Conservation (phyloP, 2,797 vertebrate species). For the Anguilla pacifica region DNA sequence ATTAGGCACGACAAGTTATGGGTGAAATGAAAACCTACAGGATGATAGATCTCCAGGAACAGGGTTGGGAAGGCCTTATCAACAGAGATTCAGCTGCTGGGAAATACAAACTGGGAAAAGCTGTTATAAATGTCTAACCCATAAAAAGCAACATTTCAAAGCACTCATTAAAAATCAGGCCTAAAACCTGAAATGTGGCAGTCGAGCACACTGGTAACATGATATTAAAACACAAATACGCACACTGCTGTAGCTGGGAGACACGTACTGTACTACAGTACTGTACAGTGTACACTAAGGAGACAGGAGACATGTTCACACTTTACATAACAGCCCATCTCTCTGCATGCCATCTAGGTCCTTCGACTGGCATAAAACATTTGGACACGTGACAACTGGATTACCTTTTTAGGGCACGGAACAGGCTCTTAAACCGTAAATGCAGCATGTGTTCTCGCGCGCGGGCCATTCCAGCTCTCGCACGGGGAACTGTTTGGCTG, state of each 20-base stretch:
- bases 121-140: neutral
- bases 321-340: neutral
- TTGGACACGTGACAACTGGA: conserved; percentile 8
- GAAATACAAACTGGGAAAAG: neutral
- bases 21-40: too few relatives aligned
- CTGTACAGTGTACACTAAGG: neutral
- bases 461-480: neutral
- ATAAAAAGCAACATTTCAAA: neutral
- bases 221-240: neutral
- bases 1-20: too few relatives aligned
- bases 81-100: neutral
- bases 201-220: neutral
- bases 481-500: neutral
- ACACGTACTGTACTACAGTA: neutral
- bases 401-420: conserved; percentile 9
- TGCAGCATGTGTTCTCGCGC: neutral
- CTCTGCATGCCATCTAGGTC: neutral
- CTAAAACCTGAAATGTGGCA: neutral
- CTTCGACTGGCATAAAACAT: neutral
- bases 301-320: neutral
- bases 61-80: too few relatives aligned
- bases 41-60: too few relatives aligned
- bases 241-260: neutral
- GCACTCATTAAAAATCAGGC: neutral
- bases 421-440: neutral